A percentile compares a stretch with the other conserved stretches of the same genome.
phyloP scores from a whole-genome alignment of 2,888 invertebrate genomes.

The Notodonta dromedarius region DNA sequence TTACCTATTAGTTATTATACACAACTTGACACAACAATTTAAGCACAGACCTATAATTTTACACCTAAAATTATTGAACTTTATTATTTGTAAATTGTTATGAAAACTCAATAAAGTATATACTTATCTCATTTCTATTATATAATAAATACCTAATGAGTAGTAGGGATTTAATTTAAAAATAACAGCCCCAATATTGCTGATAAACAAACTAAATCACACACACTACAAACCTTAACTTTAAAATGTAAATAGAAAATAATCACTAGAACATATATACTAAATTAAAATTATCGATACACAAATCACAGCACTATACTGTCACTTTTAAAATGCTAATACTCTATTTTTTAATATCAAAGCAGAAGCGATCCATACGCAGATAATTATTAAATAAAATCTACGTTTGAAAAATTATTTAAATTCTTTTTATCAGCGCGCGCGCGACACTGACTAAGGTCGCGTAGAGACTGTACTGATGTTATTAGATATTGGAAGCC shows the following conservation, averaged over 20 bases:
- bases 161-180: too few species aligned
- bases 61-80: too few species aligned
- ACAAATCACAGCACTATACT: conserved; percentile 1
- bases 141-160: too few species aligned
- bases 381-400: not conserved
- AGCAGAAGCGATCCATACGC: not conserved
- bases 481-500: conserved; percentile 50
- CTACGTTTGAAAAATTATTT: conserved; percentile 16
- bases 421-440: conserved; percentile 42
- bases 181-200: not conserved
- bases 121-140: too few species aligned
- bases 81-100: too few species aligned
- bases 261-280: not conserved
- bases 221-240: not conserved
- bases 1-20: not conserved
- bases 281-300: not conserved
- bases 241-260: not conserved
- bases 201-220: not conserved
- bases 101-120: too few species aligned
- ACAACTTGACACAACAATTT: not conserved
- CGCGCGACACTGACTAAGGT: conserved; percentile 51
- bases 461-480: conserved; percentile 62
- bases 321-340: not conserved
- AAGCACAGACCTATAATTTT: too few species aligned
- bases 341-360: not conserved